These are phyloP conservation scores for Mamestra configurata DNA, from an alignment of 1,140 invertebrate species.

Conservation along the genomic window DNA sequence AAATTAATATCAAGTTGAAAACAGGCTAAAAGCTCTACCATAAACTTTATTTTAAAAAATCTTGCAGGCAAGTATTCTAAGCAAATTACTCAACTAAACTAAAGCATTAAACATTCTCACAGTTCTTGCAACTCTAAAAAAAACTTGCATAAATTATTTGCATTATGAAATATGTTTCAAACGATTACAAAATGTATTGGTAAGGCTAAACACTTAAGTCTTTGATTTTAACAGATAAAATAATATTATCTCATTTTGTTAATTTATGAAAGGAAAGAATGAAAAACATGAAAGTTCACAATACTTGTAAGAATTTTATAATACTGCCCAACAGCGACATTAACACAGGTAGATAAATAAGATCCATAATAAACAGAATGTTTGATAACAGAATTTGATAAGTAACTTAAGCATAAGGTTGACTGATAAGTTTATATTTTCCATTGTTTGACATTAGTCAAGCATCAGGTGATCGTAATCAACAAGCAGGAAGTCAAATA, in stretches of 20 bases:
- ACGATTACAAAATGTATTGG: neutral
- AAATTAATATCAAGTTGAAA: neutral
- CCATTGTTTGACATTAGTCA: neutral
- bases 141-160: neutral
- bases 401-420: conserved; percentile 9
- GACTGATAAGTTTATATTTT: conserved; percentile 29
- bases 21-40: too few relatives aligned
- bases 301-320: neutral
- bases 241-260: neutral
- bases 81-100: neutral
- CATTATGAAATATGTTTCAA: neutral
- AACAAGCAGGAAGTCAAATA: neutral
- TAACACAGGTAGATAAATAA: conserved; percentile 11
- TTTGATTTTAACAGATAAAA: neutral
- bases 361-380: conserved; percentile 28
- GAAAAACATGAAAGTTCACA: neutral
- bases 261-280: too few relatives aligned
- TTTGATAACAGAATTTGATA: conserved; percentile 33
- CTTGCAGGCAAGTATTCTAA: neutral
- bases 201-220: neutral
- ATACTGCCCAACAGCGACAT: neutral
- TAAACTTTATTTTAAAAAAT: too few relatives aligned
- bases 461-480: conserved; percentile 11
- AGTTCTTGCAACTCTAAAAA: neutral
- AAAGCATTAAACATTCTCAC: neutral